Evolutionary conservation across 1,140 invertebrate species (phyloP), one percentile per base, ranked within the genome.

Genomic region (Meloidogyne exigua): DNA sequence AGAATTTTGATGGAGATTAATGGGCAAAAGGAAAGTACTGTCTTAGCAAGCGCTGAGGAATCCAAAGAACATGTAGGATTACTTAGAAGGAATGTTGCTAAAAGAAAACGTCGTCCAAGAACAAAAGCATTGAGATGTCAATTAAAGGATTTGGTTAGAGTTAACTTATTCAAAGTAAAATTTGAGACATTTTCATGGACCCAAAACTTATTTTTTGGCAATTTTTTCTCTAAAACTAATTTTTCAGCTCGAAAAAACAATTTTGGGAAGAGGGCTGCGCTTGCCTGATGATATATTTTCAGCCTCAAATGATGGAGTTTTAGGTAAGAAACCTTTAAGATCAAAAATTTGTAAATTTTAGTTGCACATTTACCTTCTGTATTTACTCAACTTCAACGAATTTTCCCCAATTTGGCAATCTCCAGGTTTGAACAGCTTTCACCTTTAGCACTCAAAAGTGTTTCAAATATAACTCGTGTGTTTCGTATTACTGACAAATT

Each of bases 381-480:
- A n/a, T 39, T 80, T 7, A 42, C 11, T n/a, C 68, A 72, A n/a
- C 65, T 79, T 44, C 44, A 63, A n/a, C 26, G 26, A 42, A 69
- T 64, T 74, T 49, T 39, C 26, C 64, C 28, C 9, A 76, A 69
- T 13, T 26, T 65, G 18, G 9, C 25, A 32, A 42, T 42, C 10
- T 73, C 49, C 4, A 28, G 49, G 39, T 13, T 69, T 23, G 42
- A 23, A 18, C 21, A 13, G n/a, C 63, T 80, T 21, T 73, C 68
- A 13, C 39, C 25, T 18, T 63, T 64, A 10, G 79, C 80, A n/a
- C n/a, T 80, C 4, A 65, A 70, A 25, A 49, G 36, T 57, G 65
- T 81, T 57, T 72, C 78, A 11, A 80, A 80, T 44, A 39, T 72
- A 44, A 80, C 79, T n/a, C n/a, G 78, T 23, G 32, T 80, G 1